Percentiles rank a stretch among this genome's conserved stretches.
These are phyloP conservation scores for Scolopax mira DNA, from an alignment of 2,113 vertebrate genomes.

Conservation along the genomic window DNA sequence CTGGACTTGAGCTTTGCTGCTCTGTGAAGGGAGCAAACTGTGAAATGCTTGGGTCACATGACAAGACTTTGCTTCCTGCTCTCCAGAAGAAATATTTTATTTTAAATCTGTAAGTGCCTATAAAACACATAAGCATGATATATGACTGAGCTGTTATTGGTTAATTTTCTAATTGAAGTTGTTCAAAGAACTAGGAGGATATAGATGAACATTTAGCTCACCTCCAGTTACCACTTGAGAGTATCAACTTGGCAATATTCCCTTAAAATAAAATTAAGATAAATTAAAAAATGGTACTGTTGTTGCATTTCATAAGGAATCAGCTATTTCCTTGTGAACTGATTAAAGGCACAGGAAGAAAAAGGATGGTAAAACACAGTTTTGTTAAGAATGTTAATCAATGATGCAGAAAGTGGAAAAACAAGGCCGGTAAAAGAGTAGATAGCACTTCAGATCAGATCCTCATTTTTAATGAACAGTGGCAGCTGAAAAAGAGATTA, in stretches of 20 bases:
- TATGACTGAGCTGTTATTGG: neutral
- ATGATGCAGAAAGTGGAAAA: neutral
- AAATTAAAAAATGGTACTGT: neutral
- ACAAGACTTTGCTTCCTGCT: neutral
- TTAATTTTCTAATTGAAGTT: conserved; percentile 11
- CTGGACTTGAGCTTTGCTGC: neutral
- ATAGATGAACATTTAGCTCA: neutral
- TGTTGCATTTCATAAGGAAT: neutral
- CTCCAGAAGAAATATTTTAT: neutral
- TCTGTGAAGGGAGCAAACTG: neutral
- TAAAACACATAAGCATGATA: neutral
- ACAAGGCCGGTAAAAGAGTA: neutral
- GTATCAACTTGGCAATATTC: neutral
- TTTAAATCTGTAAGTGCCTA: neutral
- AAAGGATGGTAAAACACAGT: neutral
- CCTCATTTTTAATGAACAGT: neutral
- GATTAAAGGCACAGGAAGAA: neutral
- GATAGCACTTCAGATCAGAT: neutral
- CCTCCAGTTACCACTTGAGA: neutral
- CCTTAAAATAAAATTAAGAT: neutral
- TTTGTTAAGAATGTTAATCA: neutral
- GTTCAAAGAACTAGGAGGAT: neutral
- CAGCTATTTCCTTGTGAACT: neutral
- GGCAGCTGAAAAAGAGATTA: neutral
- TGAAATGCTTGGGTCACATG: neutral